Evolutionary conservation across 2,113 vertebrate genomes (phyloP).

Genomic region (Eonycteris spelaea): DNA sequence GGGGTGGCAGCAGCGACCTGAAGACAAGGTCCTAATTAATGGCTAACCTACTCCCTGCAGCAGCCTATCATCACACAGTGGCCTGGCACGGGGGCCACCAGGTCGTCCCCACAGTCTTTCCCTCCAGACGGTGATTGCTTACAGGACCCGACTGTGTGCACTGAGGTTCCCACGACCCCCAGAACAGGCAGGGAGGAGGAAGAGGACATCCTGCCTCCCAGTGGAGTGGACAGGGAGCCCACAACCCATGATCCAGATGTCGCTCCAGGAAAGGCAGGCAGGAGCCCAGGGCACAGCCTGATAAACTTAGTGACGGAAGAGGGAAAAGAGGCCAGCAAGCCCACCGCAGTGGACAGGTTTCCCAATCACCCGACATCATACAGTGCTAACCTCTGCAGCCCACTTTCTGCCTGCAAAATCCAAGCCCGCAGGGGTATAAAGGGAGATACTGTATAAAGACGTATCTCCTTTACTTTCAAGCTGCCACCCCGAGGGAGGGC

Average conservation of each 20-base stretch:
- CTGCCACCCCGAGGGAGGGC: background rate
- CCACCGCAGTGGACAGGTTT: background rate
- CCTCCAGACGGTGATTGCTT: background rate
- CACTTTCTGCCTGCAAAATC: background rate
- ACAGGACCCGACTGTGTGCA: background rate
- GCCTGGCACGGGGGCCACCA: background rate
- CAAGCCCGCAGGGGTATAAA: background rate
- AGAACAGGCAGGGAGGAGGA: background rate
- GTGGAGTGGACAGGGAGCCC: background rate
- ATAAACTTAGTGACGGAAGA: background rate
- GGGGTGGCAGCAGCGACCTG: too few species aligned
- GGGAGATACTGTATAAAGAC: background rate
- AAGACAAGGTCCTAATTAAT: background rate
- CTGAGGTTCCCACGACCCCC: background rate
- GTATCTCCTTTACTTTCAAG: background rate
- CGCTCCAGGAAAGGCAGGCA: background rate
- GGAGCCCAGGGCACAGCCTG: background rate
- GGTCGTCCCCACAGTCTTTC: background rate
- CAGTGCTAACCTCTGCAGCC: background rate
- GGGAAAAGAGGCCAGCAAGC: background rate
- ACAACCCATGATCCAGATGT: background rate
- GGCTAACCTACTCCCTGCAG: background rate
- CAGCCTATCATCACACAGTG: background rate
- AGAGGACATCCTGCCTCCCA: background rate
- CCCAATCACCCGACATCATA: background rate